Evolutionary conservation across 2,797 vertebrate species (phyloP).

Genomic region (Pristis pectinata): DNA sequence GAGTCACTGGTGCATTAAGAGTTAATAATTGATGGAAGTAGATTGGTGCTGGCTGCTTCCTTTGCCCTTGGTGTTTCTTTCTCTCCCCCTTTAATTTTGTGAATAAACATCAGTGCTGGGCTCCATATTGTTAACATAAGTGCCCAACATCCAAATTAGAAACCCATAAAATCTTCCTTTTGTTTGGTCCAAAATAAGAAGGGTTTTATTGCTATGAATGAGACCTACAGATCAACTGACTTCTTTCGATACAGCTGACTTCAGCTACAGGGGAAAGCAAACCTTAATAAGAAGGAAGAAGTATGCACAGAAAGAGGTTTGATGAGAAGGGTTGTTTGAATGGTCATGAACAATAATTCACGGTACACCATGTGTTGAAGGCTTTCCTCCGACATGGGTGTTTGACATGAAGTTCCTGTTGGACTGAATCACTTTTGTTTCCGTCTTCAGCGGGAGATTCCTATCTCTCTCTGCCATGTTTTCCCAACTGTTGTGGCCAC

Average conservation of each 20-base stretch:
- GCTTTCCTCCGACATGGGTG: slow-evolving; percentile 45
- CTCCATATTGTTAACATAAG: slow-evolving; percentile 50
- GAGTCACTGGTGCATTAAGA: slow-evolving; percentile 13
- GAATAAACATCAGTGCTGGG: slow-evolving; percentile 51
- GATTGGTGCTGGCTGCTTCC: background rate
- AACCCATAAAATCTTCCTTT: slow-evolving; percentile 45
- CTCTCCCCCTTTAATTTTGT: background rate
- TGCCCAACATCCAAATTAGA: slow-evolving; percentile 54
- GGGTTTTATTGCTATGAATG: background rate
- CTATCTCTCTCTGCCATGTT: slow-evolving; percentile 53
- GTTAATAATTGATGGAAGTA: slow-evolving; percentile 31
- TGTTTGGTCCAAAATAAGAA: slow-evolving; percentile 38
- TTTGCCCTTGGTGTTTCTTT: background rate
- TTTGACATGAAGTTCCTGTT: slow-evolving; percentile 55
- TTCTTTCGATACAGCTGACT: slow-evolving; percentile 37
- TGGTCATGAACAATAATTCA: slow-evolving; percentile 44
- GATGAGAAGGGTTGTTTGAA: slow-evolving; percentile 39
- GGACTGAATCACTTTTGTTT: slow-evolving; percentile 53
- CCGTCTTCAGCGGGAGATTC: slow-evolving; percentile 53
- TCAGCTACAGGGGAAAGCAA: slow-evolving; percentile 37
- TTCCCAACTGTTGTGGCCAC: slow-evolving; percentile 55
- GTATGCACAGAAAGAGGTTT: slow-evolving; percentile 32
- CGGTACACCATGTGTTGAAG: slow-evolving; percentile 40
- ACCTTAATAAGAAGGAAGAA: slow-evolving; percentile 38
- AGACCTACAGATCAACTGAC: background rate